Evolutionary conservation across 2,888 invertebrate genomes (phyloP).

Genomic region (Hyles lineata): DNA sequence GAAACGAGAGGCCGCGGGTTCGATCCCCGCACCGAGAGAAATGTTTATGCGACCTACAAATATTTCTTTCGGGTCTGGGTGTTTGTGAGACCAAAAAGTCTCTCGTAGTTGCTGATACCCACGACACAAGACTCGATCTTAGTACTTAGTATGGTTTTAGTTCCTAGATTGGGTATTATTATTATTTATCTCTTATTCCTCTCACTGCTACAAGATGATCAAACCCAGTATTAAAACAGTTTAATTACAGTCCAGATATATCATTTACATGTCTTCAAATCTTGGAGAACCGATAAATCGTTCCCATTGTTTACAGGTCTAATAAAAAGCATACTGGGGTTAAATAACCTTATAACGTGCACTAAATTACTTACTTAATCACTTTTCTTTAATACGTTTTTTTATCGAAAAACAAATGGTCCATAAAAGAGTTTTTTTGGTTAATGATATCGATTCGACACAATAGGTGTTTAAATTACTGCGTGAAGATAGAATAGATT

Average conservation of each 20-base stretch:
- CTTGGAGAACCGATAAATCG: neutral
- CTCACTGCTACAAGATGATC: neutral
- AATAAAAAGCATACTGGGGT: conserved; percentile 6
- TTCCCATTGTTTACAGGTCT: neutral
- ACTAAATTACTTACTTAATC: conserved; percentile 15
- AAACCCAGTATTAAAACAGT: neutral
- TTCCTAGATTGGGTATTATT: too few relatives aligned
- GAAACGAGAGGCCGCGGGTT: too few relatives aligned
- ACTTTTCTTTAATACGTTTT: conserved; percentile 17
- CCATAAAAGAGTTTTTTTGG: neutral
- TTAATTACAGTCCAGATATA: neutral
- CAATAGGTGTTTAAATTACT: neutral
- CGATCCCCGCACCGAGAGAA: too few relatives aligned
- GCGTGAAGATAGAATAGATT: neutral
- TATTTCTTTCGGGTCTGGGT: too few relatives aligned
- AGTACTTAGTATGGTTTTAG: too few relatives aligned
- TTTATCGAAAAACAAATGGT: conserved; percentile 3
- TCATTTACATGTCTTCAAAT: neutral
- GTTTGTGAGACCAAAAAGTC: too few relatives aligned
- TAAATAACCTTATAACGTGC: neutral
- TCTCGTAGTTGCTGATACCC: too few relatives aligned
- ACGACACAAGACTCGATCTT: too few relatives aligned
- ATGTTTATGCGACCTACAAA: too few relatives aligned
- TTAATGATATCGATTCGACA: conserved; percentile 9
- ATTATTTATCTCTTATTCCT: too few relatives aligned